Percentiles rank a stretch among this genome's conserved stretches.
Evolutionary conservation across 2,113 vertebrate genomes (phyloP).

Genomic region (Xenus cinereus): DNA sequence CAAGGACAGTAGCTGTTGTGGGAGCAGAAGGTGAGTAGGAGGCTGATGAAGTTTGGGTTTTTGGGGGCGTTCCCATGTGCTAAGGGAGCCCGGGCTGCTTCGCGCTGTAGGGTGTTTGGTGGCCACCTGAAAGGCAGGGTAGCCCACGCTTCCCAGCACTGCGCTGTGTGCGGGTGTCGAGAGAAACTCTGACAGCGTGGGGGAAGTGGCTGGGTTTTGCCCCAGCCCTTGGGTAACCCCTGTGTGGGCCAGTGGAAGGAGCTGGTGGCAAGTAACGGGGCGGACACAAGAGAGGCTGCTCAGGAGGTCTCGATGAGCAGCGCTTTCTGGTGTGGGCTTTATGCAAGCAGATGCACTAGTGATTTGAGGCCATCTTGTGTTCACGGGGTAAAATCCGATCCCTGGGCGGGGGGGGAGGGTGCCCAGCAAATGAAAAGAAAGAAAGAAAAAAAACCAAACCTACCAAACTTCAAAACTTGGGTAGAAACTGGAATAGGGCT

Average conservation of each 20-base stretch:
- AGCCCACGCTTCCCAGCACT: not conserved
- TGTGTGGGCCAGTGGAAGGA: rapidly evolving
- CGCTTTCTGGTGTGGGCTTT: not conserved
- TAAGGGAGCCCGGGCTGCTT: not conserved
- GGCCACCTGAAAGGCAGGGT: not conserved
- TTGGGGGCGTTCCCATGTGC: rapidly evolving
- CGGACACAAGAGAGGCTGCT: not conserved
- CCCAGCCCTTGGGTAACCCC: too few species aligned
- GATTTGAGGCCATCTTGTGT: conserved; percentile 39
- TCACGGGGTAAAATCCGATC: not conserved
- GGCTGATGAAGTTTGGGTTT: not conserved
- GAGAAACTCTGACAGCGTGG: rapidly evolving
- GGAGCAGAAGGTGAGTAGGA: not conserved
- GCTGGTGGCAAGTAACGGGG: not conserved
- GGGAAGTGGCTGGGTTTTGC: not conserved
- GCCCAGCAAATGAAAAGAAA: not conserved
- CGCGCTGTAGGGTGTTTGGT: rapidly evolving
- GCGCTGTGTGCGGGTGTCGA: not conserved
- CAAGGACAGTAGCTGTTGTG: not conserved
- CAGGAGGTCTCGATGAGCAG: not conserved
- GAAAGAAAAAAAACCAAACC: not conserved
- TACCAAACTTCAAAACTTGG: not conserved
- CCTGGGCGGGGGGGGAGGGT: not conserved
- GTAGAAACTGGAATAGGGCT: not conserved
- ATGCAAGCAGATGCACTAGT: not conserved